Percentiles rank a stretch among this genome's conserved stretches.
Evolutionary conservation across 2,113 vertebrate species (phyloP).

Genomic region (Ophthalmolycus amberensis): DNA sequence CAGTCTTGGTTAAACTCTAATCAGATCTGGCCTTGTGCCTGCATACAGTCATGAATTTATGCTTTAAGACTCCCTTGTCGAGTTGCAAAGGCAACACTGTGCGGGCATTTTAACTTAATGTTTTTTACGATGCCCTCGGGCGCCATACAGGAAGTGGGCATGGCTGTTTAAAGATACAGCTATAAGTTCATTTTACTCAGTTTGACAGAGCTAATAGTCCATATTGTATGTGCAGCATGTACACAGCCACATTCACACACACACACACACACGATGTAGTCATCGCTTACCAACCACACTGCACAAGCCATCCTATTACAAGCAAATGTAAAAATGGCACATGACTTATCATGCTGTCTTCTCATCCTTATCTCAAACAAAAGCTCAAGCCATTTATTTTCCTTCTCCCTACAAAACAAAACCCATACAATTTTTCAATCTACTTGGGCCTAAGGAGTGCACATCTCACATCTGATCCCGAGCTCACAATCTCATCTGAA

Average conservation of each 20-base stretch:
- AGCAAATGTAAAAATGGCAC: slow-evolving; percentile 21
- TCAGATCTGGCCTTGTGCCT: slow-evolving; percentile 24
- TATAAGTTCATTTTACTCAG: slow-evolving; percentile 38
- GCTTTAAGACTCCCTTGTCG: slow-evolving; percentile 45
- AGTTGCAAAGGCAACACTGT: slow-evolving; percentile 41
- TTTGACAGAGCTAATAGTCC: slow-evolving; percentile 33
- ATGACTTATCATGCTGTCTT: slow-evolving; percentile 15
- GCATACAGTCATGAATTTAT: slow-evolving; percentile 30
- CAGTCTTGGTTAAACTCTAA: slow-evolving; percentile 21
- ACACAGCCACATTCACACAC: slow-evolving; percentile 20
- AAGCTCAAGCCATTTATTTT: slow-evolving; percentile 6
- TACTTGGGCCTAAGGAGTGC: slow-evolving; percentile 9
- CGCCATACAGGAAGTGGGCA: slow-evolving; percentile 37
- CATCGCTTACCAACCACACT: neutral
- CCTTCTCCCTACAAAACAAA: slow-evolving; percentile 27
- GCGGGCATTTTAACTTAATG: slow-evolving; percentile 49
- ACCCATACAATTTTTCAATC: slow-evolving; percentile 24
- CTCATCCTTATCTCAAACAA: neutral
- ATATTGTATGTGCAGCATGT: slow-evolving; percentile 28
- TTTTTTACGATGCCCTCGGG: slow-evolving; percentile 55
- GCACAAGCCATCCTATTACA: neutral
- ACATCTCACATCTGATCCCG: slow-evolving; percentile 27
- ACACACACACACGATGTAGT: neutral
- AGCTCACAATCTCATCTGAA: slow-evolving; percentile 52
- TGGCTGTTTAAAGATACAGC: slow-evolving; percentile 36